Conservation (phyloP, 1,140 invertebrate genomes). For the Mizuhopecten yessoensis region DNA sequence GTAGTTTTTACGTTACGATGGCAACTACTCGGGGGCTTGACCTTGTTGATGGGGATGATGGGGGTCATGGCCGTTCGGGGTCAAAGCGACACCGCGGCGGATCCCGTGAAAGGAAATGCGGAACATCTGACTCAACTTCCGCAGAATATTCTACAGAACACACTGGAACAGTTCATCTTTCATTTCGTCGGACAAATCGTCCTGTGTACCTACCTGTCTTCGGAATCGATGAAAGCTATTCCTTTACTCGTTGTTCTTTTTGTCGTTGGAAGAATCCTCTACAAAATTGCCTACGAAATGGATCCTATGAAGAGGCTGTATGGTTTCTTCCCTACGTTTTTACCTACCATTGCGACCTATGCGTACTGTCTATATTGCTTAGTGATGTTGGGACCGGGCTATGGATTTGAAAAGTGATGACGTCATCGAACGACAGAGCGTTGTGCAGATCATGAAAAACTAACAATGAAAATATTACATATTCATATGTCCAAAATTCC, state of each 20-base stretch:
- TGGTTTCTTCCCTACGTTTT: neutral
- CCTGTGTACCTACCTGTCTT: slow-evolving; percentile 47
- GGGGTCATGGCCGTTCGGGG: slow-evolving; percentile 35
- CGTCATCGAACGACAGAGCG: neutral
- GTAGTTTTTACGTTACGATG: slow-evolving; percentile 57
- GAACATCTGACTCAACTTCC: slow-evolving; percentile 50
- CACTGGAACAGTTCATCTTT: slow-evolving; percentile 53
- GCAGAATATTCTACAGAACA: slow-evolving; percentile 51
- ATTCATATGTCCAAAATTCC: too few relatives aligned
- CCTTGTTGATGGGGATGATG: slow-evolving; percentile 49
- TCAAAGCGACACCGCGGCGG: slow-evolving; percentile 41
- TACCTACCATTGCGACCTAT: neutral
- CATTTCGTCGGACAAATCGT: slow-evolving; percentile 51
- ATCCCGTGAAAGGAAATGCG: slow-evolving; percentile 46
- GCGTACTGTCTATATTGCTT: neutral
- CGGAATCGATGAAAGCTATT: slow-evolving; percentile 50
- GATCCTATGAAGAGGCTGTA: neutral
- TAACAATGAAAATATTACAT: neutral
- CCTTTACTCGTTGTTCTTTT: slow-evolving; percentile 54
- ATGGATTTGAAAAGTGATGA: neutral
- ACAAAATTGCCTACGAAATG: slow-evolving; percentile 49
- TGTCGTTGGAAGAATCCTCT: slow-evolving; percentile 51
- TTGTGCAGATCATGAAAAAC: too few relatives aligned
- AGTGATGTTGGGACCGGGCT: neutral
- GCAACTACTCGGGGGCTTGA: slow-evolving; percentile 49